Evolutionary conservation across 2,797 vertebrate genomes (phyloP).

Genomic region (Enteromius viviparus): DNA sequence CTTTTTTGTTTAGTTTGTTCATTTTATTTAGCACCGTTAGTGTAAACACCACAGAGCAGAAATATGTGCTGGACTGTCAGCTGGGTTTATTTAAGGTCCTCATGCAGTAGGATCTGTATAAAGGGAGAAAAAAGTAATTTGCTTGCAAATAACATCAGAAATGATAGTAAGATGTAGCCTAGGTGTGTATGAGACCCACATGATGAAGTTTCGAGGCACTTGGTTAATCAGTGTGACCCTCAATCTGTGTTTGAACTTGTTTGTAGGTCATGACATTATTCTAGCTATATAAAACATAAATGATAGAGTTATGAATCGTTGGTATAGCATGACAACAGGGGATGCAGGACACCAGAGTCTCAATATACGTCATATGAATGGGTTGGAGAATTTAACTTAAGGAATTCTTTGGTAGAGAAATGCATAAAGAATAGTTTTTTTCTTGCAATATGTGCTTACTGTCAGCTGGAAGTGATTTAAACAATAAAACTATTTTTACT

Average conservation of each 20-base stretch:
- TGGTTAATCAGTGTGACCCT: background rate
- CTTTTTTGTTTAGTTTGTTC: background rate
- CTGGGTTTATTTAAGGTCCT: background rate
- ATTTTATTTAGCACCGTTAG: background rate
- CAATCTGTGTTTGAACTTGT: background rate
- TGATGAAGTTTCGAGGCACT: background rate
- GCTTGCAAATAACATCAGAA: background rate
- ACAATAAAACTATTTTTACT: background rate
- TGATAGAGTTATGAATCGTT: background rate
- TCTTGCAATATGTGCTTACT: background rate
- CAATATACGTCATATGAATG: background rate
- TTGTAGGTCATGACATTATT: background rate
- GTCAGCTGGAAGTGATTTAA: background rate
- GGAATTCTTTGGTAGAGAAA: background rate
- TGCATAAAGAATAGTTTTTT: background rate
- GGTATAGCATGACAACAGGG: background rate
- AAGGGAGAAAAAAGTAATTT: background rate
- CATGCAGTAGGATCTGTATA: background rate
- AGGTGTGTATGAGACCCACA: background rate
- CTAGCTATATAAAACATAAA: background rate
- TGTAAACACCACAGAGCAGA: background rate
- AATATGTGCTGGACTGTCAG: background rate
- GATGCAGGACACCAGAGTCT: background rate
- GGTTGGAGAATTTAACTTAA: background rate
- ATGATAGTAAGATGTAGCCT: background rate